phyloP scores from a whole-genome alignment of 2,797 vertebrate genomes.

The Amphiprion clarkii region DNA sequence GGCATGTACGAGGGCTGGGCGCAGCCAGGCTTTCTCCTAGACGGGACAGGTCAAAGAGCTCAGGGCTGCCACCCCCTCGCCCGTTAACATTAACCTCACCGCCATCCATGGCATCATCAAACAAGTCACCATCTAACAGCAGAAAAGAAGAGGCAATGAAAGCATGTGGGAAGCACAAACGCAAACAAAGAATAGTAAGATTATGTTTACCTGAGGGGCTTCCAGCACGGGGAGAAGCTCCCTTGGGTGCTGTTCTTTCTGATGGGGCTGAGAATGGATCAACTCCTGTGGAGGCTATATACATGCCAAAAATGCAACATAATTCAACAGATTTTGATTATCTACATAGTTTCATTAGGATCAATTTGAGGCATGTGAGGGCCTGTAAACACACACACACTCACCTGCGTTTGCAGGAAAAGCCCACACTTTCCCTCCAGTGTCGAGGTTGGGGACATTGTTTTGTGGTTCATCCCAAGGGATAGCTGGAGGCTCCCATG shows the following conservation, averaged over 20 bases:
- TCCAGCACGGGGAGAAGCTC: constrained; percentile 61
- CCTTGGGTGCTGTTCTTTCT: constrained; percentile 42
- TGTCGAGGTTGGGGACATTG: constrained; percentile 47
- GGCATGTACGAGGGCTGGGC: constrained; percentile 78
- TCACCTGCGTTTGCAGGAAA: constrained; percentile 73
- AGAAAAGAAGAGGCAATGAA: background rate
- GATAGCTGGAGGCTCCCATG: constrained; percentile 77
- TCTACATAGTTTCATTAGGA: background rate
- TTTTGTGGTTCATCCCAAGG: constrained; percentile 78
- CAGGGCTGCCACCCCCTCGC: constrained; percentile 80
- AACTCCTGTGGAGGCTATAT: constrained; percentile 53
- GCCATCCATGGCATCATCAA: constrained; percentile 89
- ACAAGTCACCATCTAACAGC: constrained; percentile 89
- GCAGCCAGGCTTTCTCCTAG: constrained; percentile 87
- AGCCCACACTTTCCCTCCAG: constrained; percentile 61
- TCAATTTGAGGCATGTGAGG: background rate
- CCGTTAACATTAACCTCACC: constrained; percentile 87
- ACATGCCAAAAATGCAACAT: constrained; percentile 28
- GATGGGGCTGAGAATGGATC: constrained; percentile 77
- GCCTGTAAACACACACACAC: background rate
- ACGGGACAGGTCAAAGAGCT: constrained; percentile 86
- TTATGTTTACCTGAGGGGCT: constrained; percentile 81
- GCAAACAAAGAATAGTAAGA: background rate
- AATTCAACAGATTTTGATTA: background rate
- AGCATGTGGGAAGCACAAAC: background rate